Evolutionary conservation across 2,888 invertebrate species (phyloP), one percentile per base, ranked within the genome.

Genomic region (Tiliacea aurago): DNA sequence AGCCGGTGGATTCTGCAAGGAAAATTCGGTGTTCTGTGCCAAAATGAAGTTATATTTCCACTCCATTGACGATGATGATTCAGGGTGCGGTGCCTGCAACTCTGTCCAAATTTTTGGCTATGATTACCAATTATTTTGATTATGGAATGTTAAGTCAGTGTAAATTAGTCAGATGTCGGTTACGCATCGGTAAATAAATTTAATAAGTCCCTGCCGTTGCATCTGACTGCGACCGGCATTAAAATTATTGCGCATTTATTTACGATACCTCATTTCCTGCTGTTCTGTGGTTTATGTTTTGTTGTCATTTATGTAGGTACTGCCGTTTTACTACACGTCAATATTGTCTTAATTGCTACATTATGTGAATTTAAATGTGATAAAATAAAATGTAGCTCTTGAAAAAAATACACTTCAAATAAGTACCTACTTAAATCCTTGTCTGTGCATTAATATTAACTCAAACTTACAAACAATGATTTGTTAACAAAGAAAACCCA

Each of bases 41-140:
- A 95, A 94, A 94, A 93, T 91, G 80, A 92, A 92, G 90, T 90
- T 89, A 91, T 94, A 93, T 94, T 92, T 91, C 92, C 90, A 90
- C 90, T 90, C 85, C 93, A 95, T 95, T 94, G 94, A 93, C 92
- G 91, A 82, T 86, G 87, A 91, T 94, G 94, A 94, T 92, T 94
- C 93, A 94, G 90, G 89, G 89, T 89, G 84, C 82, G 69, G 76
- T 79, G 78, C 85, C 81, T 82, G 84, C 80, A 78, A 85, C 84
- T 87, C 87, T 86, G 84, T 88, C 89, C 86, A 90, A 90, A 89
- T 87, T 89, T 90, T 94, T 94, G 93, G 94, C 93, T 91, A 82
- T 91, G 91, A 90, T 88, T 86, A 86, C 91, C 90, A 94, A 94
- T 94, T 94, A 95, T 93, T 93, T 93, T 91, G 88, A 90, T 91